Conservation (phyloP, 2,888 invertebrate species). For the Cenopis cana region DNA sequence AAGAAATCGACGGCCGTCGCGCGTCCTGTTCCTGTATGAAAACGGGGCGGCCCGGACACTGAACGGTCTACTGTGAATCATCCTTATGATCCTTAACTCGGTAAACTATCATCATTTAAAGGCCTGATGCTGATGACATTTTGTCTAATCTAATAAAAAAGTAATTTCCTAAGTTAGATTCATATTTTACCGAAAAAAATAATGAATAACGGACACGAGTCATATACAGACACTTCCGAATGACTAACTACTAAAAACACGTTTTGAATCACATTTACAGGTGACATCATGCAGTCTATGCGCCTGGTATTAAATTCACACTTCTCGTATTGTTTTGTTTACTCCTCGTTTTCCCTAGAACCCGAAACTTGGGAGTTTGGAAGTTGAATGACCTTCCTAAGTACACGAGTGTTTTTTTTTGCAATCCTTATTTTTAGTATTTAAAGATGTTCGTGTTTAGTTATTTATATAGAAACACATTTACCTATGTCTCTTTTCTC, state of each 20-base stretch:
- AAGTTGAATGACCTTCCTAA: background rate
- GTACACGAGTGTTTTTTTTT: background rate
- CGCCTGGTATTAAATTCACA: constrained; percentile 59
- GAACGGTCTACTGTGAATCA: no score
- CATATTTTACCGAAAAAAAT: background rate
- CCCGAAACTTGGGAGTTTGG: constrained; percentile 17
- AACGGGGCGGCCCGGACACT: no score
- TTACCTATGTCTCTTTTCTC: background rate
- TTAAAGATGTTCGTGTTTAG: no score
- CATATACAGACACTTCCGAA: constrained; percentile 7
- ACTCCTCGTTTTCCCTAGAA: constrained; percentile 55
- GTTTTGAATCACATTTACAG: constrained; percentile 52
- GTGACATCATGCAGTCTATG: constrained; percentile 63
- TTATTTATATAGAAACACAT: no score
- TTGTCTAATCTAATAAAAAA: no score
- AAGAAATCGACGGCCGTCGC: no score
- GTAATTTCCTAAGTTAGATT: no score
- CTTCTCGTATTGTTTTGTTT: constrained; percentile 49
- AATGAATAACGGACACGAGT: background rate
- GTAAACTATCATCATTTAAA: no score
- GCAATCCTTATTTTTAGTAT: background rate
- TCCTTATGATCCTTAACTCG: no score
- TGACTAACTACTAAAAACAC: constrained; percentile 49
- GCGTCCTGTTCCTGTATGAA: no score
- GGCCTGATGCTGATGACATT: no score